Percentiles rank a stretch among this genome's conserved stretches.
Evolutionary conservation across 2,888 invertebrate species (phyloP).

Genomic region (Caenorhabditis angaria): DNA sequence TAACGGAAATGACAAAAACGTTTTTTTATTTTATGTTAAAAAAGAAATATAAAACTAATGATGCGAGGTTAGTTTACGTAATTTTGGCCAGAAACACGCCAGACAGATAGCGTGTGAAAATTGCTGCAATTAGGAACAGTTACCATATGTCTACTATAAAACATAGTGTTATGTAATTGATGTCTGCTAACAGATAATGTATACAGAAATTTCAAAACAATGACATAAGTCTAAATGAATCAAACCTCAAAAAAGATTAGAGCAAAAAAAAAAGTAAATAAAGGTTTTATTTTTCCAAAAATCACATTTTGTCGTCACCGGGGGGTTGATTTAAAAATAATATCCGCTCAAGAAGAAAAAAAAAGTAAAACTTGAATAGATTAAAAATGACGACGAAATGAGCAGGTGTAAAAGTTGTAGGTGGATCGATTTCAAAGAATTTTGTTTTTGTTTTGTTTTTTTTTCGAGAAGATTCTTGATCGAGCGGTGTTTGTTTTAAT

Average conservation of each 20-base stretch:
- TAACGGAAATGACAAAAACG: background rate
- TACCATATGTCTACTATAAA: background rate
- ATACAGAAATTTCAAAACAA: background rate
- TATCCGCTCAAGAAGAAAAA: background rate
- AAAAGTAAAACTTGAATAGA: background rate
- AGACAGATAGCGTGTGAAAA: background rate
- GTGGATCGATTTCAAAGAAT: background rate
- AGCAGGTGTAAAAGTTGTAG: background rate
- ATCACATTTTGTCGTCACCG: background rate
- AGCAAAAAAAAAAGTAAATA: too few relatives aligned
- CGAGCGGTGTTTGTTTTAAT: too few relatives aligned
- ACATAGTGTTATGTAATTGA: background rate
- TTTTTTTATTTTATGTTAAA: background rate
- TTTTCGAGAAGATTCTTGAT: too few relatives aligned
- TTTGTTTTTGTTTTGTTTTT: too few relatives aligned
- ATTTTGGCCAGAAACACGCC: background rate
- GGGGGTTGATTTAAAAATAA: background rate
- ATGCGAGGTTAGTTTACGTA: background rate
- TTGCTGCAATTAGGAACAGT: background rate
- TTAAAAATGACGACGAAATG: background rate
- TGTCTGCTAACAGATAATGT: background rate
- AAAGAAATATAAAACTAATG: too few relatives aligned
- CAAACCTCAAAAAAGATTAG: background rate
- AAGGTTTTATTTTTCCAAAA: background rate
- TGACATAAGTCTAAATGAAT: background rate